Percentiles rank a stretch among this genome's conserved stretches.
phyloP scores from a whole-genome alignment of 2,797 vertebrate species.

The Mormyrops boulengeri region DNA sequence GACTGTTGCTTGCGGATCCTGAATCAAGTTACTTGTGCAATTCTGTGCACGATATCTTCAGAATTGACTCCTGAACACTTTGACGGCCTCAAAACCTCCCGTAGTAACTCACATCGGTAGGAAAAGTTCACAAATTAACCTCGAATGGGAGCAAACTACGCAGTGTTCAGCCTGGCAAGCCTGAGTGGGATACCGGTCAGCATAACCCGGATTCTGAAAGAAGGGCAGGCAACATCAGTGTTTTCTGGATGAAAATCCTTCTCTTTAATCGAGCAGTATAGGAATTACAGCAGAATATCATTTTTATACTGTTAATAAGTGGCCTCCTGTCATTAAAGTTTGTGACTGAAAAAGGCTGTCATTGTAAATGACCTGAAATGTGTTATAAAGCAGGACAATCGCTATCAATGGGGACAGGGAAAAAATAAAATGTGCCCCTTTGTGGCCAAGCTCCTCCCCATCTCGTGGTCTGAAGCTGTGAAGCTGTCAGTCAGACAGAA shows the following conservation, averaged over 20 bases:
- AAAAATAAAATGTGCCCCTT: not conserved
- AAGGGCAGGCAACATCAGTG: not conserved
- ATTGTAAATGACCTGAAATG: not conserved
- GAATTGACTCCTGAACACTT: slow-evolving; percentile 42
- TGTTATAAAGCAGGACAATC: not conserved
- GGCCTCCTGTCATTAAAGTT: not conserved
- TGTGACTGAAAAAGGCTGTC: not conserved
- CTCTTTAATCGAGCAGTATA: not conserved
- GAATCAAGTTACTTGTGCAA: slow-evolving; percentile 52
- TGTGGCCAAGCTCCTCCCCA: slow-evolving; percentile 15
- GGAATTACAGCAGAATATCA: not conserved
- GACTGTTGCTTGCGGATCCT: slow-evolving; percentile 38
- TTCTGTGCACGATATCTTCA: slow-evolving; percentile 46
- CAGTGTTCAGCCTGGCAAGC: not conserved
- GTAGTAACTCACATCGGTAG: slow-evolving; percentile 32
- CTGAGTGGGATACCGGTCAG: not conserved
- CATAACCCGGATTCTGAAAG: not conserved
- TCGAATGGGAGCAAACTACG: not conserved
- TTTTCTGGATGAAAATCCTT: not conserved
- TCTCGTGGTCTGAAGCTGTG: slow-evolving; percentile 48
- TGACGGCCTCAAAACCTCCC: slow-evolving; percentile 36
- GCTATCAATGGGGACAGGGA: not conserved
- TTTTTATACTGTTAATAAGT: not conserved
- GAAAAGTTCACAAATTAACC: not conserved
- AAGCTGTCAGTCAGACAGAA: slow-evolving; percentile 53